Conservation (phyloP, 2,113 vertebrate species). For the Sinocyclocheilus rhinocerous region DNA sequence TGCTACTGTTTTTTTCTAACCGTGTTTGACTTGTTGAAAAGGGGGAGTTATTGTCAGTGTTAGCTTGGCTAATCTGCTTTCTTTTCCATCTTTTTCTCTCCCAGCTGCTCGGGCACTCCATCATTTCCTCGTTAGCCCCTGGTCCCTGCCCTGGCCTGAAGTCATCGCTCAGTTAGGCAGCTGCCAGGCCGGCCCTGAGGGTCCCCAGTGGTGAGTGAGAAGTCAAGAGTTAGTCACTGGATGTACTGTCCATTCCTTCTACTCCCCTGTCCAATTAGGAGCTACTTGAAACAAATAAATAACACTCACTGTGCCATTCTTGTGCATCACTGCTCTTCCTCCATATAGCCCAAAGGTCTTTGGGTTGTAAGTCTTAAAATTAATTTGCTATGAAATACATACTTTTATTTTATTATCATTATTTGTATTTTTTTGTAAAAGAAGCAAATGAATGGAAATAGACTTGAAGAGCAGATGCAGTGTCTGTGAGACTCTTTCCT, state of each 20-base stretch:
- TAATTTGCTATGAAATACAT: background rate
- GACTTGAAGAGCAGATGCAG: conserved; percentile 9
- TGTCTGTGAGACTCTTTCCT: conserved; percentile 35
- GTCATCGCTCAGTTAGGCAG: conserved; percentile 71
- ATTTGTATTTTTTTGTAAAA: background rate
- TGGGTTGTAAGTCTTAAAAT: background rate
- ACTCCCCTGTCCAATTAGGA: conserved; percentile 73
- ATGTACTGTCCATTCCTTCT: conserved; percentile 56
- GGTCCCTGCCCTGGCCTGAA: conserved; percentile 66
- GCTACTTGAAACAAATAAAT: conserved; percentile 68
- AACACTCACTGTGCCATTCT: conserved; percentile 44
- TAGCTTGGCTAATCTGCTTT: conserved; percentile 18
- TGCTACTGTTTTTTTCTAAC: background rate
- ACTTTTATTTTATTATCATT: background rate
- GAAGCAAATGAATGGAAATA: background rate
- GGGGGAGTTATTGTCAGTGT: background rate
- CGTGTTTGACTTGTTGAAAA: conserved; percentile 21
- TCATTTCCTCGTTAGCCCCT: conserved; percentile 68
- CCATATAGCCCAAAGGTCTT: conserved; percentile 55
- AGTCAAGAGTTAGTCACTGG: conserved; percentile 75
- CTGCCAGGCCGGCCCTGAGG: conserved; percentile 71
- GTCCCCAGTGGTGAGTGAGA: conserved; percentile 75
- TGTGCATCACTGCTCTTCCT: conserved; percentile 50
- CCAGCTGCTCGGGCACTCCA: conserved; percentile 23
- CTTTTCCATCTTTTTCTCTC: conserved; percentile 7